Evolutionary conservation across 2,888 invertebrate species (phyloP).

Genomic region (Oscheius sp.): DNA sequence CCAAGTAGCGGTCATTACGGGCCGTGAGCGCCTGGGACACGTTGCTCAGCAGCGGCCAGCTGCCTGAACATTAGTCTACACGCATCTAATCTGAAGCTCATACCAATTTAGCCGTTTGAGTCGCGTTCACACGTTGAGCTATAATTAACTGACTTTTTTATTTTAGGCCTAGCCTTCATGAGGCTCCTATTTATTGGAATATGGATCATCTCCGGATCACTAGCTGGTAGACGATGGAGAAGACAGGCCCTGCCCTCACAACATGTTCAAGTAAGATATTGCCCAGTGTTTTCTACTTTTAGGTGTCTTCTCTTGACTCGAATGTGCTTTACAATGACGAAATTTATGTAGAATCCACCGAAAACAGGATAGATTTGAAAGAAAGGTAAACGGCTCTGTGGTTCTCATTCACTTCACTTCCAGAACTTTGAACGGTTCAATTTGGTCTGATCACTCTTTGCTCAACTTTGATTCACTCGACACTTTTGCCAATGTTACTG

Average conservation of each 20-base stretch:
- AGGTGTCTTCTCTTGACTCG: conserved; percentile 26
- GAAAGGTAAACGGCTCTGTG: conserved; percentile 1
- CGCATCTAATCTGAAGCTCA: conserved; percentile 18
- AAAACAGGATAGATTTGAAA: conserved; percentile 23
- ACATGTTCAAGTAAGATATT: conserved; percentile 43
- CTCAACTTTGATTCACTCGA: conserved; percentile 48
- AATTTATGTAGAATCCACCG: conserved; percentile 24
- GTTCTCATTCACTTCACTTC: background rate
- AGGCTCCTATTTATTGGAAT: conserved; percentile 5
- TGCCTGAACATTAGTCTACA: conserved; percentile 32
- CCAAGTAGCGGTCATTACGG: conserved; percentile 36
- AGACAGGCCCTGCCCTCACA: conserved; percentile 48
- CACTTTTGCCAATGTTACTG: conserved; percentile 47
- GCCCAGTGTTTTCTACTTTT: background rate
- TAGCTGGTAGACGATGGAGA: conserved; percentile 25
- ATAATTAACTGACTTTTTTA: background rate
- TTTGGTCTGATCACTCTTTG: conserved; percentile 47
- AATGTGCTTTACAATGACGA: conserved; percentile 26
- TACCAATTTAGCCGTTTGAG: conserved; percentile 13
- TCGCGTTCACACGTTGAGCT: background rate
- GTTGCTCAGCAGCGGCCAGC: conserved; percentile 37
- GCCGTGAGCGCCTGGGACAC: conserved; percentile 28
- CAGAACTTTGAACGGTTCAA: conserved; percentile 47
- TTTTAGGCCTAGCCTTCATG: conserved; percentile 29
- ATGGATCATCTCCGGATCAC: background rate